Evolutionary conservation across 2,888 invertebrate species (phyloP).

Genomic region (Pristionchus maxplancki): DNA sequence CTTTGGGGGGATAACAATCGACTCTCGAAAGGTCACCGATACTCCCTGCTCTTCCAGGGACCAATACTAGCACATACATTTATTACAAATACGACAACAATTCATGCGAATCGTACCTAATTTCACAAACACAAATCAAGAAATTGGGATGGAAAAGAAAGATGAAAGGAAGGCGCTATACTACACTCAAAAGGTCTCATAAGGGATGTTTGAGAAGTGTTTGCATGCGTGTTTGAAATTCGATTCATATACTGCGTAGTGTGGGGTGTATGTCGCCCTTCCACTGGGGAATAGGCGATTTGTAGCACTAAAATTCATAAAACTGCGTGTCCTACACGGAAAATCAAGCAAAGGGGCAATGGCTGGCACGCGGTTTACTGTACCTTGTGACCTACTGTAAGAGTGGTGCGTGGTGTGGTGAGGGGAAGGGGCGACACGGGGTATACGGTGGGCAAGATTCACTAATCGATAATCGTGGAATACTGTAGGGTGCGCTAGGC

Average conservation of each 20-base stretch:
- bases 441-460: conserved; percentile 37
- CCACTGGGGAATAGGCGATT: neutral
- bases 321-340: conserved; percentile 56
- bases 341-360: neutral
- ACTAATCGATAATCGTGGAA: conserved; percentile 36
- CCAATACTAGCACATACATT: neutral
- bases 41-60: neutral
- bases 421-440: neutral
- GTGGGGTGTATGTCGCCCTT: neutral
- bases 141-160: neutral
- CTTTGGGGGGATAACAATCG: neutral
- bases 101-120: neutral
- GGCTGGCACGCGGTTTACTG: neutral
- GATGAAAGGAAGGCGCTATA: neutral
- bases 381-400: neutral
- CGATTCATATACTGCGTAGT: conserved; percentile 34
- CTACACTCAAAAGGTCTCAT: neutral
- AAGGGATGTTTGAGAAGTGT: neutral
- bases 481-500: conserved; percentile 29
- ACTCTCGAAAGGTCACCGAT: neutral
- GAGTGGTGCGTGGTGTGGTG: neutral
- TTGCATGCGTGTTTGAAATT: conserved; percentile 41
- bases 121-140: neutral
- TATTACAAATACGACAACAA: neutral
- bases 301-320: conserved; percentile 43